Base-by-base conservation (phyloP, 2,888 invertebrate species). In the Leptothorax acervorum region DNA sequence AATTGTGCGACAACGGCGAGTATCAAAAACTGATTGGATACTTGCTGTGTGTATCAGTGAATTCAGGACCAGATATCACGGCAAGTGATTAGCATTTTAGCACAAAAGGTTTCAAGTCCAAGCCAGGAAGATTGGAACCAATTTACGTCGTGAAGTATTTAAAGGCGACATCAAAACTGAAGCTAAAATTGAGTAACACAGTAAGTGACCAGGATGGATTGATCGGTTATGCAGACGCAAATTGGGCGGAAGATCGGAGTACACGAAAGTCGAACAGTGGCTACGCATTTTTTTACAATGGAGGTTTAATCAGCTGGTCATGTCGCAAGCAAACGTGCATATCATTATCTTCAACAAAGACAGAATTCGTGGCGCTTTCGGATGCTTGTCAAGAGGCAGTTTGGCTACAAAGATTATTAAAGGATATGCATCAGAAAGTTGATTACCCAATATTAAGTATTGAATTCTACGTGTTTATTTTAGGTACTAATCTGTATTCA, bases 221-320 rank as follows among this genome's bases (percentile, higher is more conserved):
- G 1, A 31, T 79, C 28, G 90, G 89, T 31, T 93, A 91, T 83
- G 91, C 90, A 92, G 94, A 94, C 84, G 93, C 93, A 39, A 89
- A 90, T 86, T 93, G 92, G 92, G 93, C 92, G 31, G 90, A 92
- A 42, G 86, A 93, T 68, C 79, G 83, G 35, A 55, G 2, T 5
- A 87, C 87, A 35, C 42, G 92, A 60, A 93, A 92, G 81, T 93
- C 93, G 8, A 91, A 92, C 83, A 93, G 90, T 55, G 92, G 93
- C 3, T 92, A 89, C 55, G 4, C 92, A 28, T 91, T 92, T 15
- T 42, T 63, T 23, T 79, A 86, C 28, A 87, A 87, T 9, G 55
- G 45, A 9, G 89, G 86, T 39, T 39, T 89, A 4, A 85, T 94
- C 6, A 90, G 89, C 62, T 93, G 93, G 93, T 42, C 83, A 9